phyloP scores from a whole-genome alignment of 2,113 vertebrate genomes.

The Cyrtonyx montezumae region DNA sequence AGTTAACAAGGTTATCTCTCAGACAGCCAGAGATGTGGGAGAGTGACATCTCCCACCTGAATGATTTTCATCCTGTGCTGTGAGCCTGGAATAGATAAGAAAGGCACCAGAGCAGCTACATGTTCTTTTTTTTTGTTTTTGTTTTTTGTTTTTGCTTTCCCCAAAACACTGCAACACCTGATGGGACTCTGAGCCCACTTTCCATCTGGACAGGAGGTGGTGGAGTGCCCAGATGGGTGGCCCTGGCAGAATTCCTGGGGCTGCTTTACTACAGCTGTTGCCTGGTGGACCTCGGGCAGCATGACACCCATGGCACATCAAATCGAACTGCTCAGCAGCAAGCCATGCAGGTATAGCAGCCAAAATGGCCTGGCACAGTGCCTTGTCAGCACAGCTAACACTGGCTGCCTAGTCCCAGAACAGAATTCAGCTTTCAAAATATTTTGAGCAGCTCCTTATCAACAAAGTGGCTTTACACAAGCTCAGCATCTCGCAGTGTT shows the following conservation, averaged over 20 bases:
- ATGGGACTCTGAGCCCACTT: not conserved
- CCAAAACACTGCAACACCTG: not conserved
- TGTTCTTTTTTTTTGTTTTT: accelerated
- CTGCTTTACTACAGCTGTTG: not conserved
- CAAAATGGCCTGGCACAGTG: not conserved
- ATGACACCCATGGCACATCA: not conserved
- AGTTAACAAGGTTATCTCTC: not conserved
- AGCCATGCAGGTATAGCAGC: not conserved
- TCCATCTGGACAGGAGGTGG: not conserved
- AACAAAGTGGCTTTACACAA: conserved; percentile 9
- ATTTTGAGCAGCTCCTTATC: conserved; percentile 32
- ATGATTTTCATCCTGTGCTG: not conserved
- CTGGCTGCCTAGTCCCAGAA: not conserved
- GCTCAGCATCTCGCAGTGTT: conserved; percentile 1
- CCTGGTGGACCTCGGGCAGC: not conserved
- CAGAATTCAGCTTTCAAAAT: conserved; percentile 2
- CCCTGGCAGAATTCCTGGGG: not conserved
- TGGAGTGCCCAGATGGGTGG: not conserved
- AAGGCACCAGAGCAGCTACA: accelerated
- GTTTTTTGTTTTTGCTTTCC: not conserved
- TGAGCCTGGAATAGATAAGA: not conserved
- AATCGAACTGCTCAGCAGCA: accelerated
- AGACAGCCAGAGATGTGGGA: not conserved
- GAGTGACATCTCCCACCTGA: not conserved
- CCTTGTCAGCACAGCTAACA: not conserved